phyloP scores from a whole-genome alignment of 2,888 invertebrate species.

The Pyrocoelia pectoralis region DNA sequence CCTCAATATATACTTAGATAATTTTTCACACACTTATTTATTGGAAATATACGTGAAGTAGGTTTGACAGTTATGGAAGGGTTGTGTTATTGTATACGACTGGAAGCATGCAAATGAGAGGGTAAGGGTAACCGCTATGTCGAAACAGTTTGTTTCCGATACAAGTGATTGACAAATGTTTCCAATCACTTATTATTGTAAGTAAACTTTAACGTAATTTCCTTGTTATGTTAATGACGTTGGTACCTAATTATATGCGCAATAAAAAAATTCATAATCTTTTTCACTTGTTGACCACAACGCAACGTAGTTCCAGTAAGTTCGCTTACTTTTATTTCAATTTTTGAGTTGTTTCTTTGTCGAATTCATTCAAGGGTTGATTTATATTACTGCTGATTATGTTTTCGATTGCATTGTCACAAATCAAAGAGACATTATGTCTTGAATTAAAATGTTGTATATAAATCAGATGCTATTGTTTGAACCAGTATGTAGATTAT shows the following conservation, averaged over 20 bases:
- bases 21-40: constrained; percentile 36
- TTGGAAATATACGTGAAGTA: constrained; percentile 30
- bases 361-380: constrained; percentile 49
- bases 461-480: constrained; percentile 60
- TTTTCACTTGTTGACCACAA: neutral
- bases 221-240: constrained; percentile 33
- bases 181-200: constrained; percentile 36
- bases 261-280: neutral
- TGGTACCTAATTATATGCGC: neutral
- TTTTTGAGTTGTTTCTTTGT: constrained; percentile 33
- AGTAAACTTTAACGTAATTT: constrained; percentile 28
- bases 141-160: constrained; percentile 31
- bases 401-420: constrained; percentile 59
- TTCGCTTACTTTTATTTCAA: constrained; percentile 42
- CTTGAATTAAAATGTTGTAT: constrained; percentile 58
- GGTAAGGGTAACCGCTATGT: constrained; percentile 34
- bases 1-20: constrained; percentile 20
- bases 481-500: constrained; percentile 59
- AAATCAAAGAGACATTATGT: constrained; percentile 61
- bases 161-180: constrained; percentile 38
- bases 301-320: constrained; percentile 19
- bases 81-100: constrained; percentile 36
- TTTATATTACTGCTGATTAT: constrained; percentile 58
- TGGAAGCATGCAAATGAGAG: constrained; percentile 37
- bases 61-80: constrained; percentile 39